Evolutionary conservation across 2,888 invertebrate species (phyloP), one percentile per base, ranked within the genome.

Genomic region (Agonopterix alstromeriana): DNA sequence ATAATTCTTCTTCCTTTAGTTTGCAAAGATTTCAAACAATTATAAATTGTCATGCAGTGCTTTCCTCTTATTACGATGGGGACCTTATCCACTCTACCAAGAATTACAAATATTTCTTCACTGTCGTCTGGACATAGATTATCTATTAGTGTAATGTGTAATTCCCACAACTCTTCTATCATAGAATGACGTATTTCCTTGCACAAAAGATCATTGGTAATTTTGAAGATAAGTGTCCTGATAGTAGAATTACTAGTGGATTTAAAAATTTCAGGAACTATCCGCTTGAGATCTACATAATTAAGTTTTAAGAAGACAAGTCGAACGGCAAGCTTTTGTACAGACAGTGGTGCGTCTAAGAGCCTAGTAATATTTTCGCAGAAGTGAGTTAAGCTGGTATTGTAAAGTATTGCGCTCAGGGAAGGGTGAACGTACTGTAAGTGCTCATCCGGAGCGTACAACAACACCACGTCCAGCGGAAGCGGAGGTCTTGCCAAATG

Each of bases 371-470:
- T 54, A 48, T 68, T 51, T 8, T 67, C 51, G 3, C 56, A 60
- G 47, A 64, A 63, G 42, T 65, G 60, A 10, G 14, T 51, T 10
- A 53, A 50, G 46, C 70, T 77, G 42, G 77, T 51, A 51, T 80
- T 74, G 38, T 69, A 58, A 10, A 77, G 59, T 35, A 82, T 55
- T 5, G 82, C 63, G 49, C 60, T 67, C 7, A 85, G 58, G 11
- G 85, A 81, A 2, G 78, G 73, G 9, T 82, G 62, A 8, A 67
- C 62, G 49, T 62, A 77, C 52, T 82, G 79, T 42, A 83, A 63
- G 51, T 82, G 83, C 56, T 84, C 82, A 17, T 80, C 79, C 61
- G 72, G 77, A 3, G 82, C 79, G 51, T 75, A 86, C 47, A 52
- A 61, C 35, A 85, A 54, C 2, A 80, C 60, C 3, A 61, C 50